A percentile compares a stretch with the other conserved stretches of the same genome.
Evolutionary conservation across 2,888 invertebrate species (phyloP).

Genomic region (Chaitophorus viminalis): DNA sequence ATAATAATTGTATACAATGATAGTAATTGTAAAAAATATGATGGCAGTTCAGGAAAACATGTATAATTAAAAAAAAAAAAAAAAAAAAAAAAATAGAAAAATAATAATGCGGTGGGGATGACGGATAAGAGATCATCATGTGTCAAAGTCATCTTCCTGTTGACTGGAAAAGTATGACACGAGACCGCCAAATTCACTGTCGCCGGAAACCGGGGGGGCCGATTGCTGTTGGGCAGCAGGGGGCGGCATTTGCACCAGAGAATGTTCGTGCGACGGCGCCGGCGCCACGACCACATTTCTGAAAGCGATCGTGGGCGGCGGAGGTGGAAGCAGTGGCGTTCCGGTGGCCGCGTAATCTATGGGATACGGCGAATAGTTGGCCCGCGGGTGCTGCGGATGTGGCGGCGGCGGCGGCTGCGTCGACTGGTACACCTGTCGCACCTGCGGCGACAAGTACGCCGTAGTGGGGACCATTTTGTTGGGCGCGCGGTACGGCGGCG

Average conservation of each 20-base stretch:
- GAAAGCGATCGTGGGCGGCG: constrained; percentile 63
- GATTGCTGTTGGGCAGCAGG: neutral
- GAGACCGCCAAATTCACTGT: constrained; percentile 87
- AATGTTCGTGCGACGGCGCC: constrained; percentile 64
- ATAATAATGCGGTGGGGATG: neutral
- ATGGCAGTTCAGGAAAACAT: neutral
- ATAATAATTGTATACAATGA: neutral
- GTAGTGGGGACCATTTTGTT: constrained; percentile 14
- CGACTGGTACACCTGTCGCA: constrained; percentile 26
- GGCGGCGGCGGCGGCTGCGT: neutral
- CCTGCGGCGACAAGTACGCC: neutral
- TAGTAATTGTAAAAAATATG: neutral
- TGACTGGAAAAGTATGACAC: constrained; percentile 94
- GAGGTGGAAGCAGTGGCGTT: constrained; percentile 62
- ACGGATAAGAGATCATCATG: constrained; percentile 68
- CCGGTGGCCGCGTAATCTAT: neutral
- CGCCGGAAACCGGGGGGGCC: constrained; percentile 66
- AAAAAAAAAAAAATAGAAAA: neutral
- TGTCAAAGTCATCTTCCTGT: constrained; percentile 86
- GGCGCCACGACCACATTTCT: constrained; percentile 63
- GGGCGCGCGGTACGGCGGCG: neutral
- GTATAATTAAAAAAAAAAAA: neutral
- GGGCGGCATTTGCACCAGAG: constrained; percentile 62
- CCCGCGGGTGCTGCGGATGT: constrained; percentile 44
- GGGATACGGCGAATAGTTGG: constrained; percentile 63